A percentile compares a stretch with the other conserved stretches of the same genome.
These are phyloP conservation scores for Agelastica alni DNA, from an alignment of 2,888 invertebrate species.

Conservation along the genomic window DNA sequence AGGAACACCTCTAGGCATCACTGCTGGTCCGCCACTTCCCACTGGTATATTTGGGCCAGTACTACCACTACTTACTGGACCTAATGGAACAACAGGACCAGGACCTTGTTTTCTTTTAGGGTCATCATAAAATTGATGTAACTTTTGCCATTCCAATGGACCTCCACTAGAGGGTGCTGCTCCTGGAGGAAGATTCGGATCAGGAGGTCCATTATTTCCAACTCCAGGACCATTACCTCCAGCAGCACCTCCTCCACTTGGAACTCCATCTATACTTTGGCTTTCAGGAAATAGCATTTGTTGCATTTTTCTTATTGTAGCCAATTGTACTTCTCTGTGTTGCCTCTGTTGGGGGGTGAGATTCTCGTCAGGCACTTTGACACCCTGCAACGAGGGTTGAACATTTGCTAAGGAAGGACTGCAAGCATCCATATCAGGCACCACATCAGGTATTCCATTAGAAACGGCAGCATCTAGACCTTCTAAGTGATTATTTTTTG, in stretches of 20 bases:
- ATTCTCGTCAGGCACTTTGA: conserved; percentile 94
- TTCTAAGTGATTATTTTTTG: conserved; percentile 54
- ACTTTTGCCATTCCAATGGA: conserved; percentile 88
- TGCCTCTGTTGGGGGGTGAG: conserved; percentile 94
- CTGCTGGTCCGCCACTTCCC: conserved; percentile 30
- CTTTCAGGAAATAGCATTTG: conserved; percentile 90
- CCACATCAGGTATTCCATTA: conserved; percentile 55
- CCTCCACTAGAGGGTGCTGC: conserved; percentile 57
- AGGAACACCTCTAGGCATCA: conserved; percentile 48
- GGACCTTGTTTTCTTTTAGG: conserved; percentile 59
- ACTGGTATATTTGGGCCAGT: conserved; percentile 33
- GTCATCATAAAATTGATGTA: conserved; percentile 84
- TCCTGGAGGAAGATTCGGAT: conserved; percentile 32
- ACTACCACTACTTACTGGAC: conserved; percentile 42
- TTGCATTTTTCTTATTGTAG: conserved; percentile 89
- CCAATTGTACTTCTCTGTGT: conserved; percentile 90
- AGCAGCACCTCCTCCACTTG: conserved; percentile 33
- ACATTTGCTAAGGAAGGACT: conserved; percentile 61
- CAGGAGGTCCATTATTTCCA: conserved; percentile 25
- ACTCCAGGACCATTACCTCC: conserved; percentile 36
- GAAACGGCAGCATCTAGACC: conserved; percentile 54
- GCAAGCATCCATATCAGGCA: conserved; percentile 56
- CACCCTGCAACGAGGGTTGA: conserved; percentile 69
- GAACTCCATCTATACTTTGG: conserved; percentile 49
- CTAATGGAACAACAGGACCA: conserved; percentile 46